phyloP scores from a whole-genome alignment of 2,113 vertebrate species.

The Australoheros scitulus region DNA sequence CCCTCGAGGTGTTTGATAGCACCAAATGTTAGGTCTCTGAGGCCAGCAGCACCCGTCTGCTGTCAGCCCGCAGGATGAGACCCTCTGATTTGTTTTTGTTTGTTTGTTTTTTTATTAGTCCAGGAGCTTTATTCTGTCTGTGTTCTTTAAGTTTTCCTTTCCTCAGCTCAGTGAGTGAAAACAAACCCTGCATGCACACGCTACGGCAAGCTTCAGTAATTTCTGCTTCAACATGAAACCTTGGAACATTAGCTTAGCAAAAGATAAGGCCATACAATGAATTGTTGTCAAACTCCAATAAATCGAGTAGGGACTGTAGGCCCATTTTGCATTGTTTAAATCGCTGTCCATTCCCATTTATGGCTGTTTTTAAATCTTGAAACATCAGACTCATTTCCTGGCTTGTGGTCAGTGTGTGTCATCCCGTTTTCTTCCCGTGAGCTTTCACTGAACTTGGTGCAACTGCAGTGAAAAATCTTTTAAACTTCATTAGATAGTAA shows the following conservation, averaged over 20 bases:
- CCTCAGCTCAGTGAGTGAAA: slow-evolving; percentile 87
- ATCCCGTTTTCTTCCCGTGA: slow-evolving; percentile 29
- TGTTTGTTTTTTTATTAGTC: background rate
- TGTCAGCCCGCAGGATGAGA: slow-evolving; percentile 22
- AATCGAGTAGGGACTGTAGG: background rate
- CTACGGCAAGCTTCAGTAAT: slow-evolving; percentile 19
- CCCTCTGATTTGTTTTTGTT: slow-evolving; percentile 10
- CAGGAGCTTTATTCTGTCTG: slow-evolving; percentile 16
- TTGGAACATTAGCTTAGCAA: slow-evolving; percentile 11
- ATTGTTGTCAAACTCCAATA: background rate
- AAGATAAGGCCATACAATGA: slow-evolving; percentile 2
- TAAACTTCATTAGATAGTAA: background rate
- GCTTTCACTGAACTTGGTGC: background rate
- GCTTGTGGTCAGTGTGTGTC: slow-evolving; percentile 20
- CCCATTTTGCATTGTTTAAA: slow-evolving; percentile 52
- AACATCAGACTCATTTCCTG: slow-evolving; percentile 3
- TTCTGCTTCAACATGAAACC: slow-evolving; percentile 22
- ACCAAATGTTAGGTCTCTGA: slow-evolving; percentile 20
- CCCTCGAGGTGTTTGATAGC: slow-evolving; percentile 4
- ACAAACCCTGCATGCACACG: slow-evolving; percentile 83
- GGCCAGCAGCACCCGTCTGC: slow-evolving; percentile 30
- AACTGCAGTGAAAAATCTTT: background rate
- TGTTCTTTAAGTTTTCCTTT: background rate
- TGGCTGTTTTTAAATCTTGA: slow-evolving; percentile 25
- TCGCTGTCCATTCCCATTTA: slow-evolving; percentile 30